These are phyloP conservation scores for Eudemis profundana DNA, from an alignment of 2,888 invertebrate genomes.

Conservation along the genomic window DNA sequence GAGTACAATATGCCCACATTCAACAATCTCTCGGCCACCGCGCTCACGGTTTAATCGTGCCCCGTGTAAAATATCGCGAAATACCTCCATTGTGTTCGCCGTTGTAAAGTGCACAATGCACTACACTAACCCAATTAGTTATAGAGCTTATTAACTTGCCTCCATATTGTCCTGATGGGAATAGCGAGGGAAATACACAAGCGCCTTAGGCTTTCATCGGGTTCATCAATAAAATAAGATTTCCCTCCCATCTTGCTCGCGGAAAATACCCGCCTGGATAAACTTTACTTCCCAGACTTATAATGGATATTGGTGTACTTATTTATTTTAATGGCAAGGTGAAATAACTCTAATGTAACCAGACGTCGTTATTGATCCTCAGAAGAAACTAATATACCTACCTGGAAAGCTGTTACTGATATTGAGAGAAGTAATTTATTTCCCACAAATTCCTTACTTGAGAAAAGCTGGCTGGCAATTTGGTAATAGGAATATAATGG, in stretches of 20 bases:
- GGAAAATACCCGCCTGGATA: conserved; percentile 15
- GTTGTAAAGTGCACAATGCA: conserved; percentile 57
- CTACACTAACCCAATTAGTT: conserved; percentile 62
- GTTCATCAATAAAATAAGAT: conserved; percentile 27
- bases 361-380: conserved; percentile 32
- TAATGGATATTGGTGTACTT: conserved; percentile 19
- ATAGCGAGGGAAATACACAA: conserved; percentile 25
- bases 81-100: conserved; percentile 53
- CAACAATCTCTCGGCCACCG: conserved; percentile 10
- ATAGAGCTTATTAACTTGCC: conserved; percentile 56
- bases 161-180: conserved; percentile 43
- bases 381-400: conserved; percentile 29
- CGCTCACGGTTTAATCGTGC: conserved; percentile 34
- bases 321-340: conserved; percentile 29
- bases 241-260: not conserved
- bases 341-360: conserved; percentile 9
- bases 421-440: conserved; percentile 35
- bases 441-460: conserved; percentile 1
- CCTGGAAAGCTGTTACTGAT: conserved; percentile 31
- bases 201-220: conserved; percentile 20
- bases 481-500: conserved; percentile 8
- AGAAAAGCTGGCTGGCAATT: conserved; percentile 7
- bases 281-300: conserved; percentile 14
- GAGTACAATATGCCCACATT: too few relatives aligned
- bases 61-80: conserved; percentile 47